Base-by-base conservation (phyloP, 2,113 vertebrate species). In the Agelaius tricolor region DNA sequence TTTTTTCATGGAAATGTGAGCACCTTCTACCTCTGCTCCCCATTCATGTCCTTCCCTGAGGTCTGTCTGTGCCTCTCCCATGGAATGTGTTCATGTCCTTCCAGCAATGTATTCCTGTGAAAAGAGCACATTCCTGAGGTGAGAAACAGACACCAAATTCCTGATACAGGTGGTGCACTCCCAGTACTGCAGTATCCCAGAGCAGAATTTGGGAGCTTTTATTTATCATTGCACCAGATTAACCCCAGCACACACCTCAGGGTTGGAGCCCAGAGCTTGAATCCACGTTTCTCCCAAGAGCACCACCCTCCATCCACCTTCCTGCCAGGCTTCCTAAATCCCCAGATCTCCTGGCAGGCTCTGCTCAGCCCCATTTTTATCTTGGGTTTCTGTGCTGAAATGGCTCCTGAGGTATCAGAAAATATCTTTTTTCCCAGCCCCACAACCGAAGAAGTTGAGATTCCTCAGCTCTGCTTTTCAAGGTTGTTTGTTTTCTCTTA, bases 41-140 rank as follows among this genome's bases (percentile, higher is more conserved):
- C 39, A 11, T 17, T 33, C 27, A 4, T 17, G 33, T 52, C 37
- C 46, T 62, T 74, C n/a, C 49, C 62, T 13, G 15, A 4, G 9
- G 41, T 14, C n/a, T 52, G 8, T 4, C 41, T 54, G 3, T 7
- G 3, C 2, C 0, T 61, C 33, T 63, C 46, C 51, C 10, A 5
- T 19, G 27, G 26, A 19, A 63, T 3, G 1, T 35, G 13, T 10
- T 31, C 8, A 1, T 30, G 31, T 26, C 43, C 26, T n/a, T 37
- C 37, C 37, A 37, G 37, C 37, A 37, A 13, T 2, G 6, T 23
- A 39, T 72, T 87, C 24, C 21, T 35, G 9, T 55, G 35, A 39
- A 63, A 84, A 51, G 52, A 79, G 39, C 12, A 4, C 27, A 28
- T 59, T 92, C 26, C 31, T 6, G 37, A 67, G 54, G 18, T 16